phyloP scores from a whole-genome alignment of 2,888 invertebrate species.

The Elysia crispata region DNA sequence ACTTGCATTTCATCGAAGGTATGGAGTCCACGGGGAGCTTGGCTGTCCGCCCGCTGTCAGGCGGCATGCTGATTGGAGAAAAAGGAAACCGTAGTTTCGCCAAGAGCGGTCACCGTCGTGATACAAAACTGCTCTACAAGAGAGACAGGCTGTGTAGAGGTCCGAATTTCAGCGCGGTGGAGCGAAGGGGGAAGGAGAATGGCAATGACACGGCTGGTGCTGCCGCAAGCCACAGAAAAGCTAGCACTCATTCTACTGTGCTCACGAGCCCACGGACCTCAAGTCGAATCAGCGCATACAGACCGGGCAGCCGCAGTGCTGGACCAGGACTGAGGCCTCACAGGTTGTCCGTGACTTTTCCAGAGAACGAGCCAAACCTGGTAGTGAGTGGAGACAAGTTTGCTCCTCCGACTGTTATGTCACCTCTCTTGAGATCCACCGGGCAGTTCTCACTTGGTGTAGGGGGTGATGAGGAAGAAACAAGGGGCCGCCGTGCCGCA shows the following conservation, averaged over 20 bases:
- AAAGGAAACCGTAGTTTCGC: not conserved
- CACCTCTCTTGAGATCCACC: constrained; percentile 66
- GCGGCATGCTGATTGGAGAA: not conserved
- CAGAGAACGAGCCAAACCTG: constrained; percentile 51
- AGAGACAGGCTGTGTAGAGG: constrained; percentile 21
- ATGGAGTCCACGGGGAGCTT: constrained; percentile 69
- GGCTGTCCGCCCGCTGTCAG: constrained; percentile 49
- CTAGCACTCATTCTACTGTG: not conserved
- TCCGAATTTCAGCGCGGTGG: not conserved
- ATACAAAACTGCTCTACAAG: not conserved
- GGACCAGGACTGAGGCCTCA: not conserved
- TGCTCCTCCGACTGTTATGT: constrained; percentile 59
- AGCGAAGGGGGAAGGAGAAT: not conserved
- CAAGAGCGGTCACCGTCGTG: not conserved
- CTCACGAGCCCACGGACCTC: not conserved
- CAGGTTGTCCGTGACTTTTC: not conserved
- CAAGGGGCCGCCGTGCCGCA: constrained; percentile 63
- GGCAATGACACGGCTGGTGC: not conserved
- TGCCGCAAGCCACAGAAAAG: not conserved
- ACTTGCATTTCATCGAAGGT: constrained; percentile 64
- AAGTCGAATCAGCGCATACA: not conserved
- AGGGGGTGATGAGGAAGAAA: no score
- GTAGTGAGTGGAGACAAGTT: constrained; percentile 68
- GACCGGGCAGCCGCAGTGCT: not conserved
- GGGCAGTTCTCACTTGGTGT: constrained; percentile 65